These are phyloP conservation scores for Cephus nigrinus DNA, from an alignment of 2,888 invertebrate species.

Conservation along the genomic window DNA sequence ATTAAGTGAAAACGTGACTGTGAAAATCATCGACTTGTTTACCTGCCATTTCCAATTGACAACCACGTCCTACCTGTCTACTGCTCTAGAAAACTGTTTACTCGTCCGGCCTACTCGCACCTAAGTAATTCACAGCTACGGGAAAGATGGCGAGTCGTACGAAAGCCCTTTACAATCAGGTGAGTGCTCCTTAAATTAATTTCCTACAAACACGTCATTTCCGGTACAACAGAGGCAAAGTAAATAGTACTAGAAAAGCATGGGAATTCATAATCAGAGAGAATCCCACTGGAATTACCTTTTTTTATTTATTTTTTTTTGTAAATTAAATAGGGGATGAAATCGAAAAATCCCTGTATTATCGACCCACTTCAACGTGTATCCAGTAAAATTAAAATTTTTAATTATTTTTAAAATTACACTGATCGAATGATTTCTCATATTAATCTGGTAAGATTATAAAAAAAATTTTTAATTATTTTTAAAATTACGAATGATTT, in stretches of 20 bases:
- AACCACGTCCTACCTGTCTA: not conserved
- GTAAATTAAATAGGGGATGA: too few relatives aligned
- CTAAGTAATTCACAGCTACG: not conserved
- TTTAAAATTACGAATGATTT: too few relatives aligned
- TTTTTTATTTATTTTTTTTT: too few relatives aligned
- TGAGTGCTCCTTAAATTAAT: slow-evolving; percentile 10
- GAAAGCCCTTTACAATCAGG: slow-evolving; percentile 53
- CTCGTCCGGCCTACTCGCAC: not conserved
- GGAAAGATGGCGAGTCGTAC: slow-evolving; percentile 48
- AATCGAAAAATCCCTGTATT: too few relatives aligned
- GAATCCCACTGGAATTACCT: too few relatives aligned
- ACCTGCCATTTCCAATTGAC: not conserved
- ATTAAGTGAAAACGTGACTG: not conserved
- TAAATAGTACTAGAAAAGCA: not conserved
- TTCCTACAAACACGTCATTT: not conserved
- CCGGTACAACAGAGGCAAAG: not conserved
- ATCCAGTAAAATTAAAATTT: too few relatives aligned
- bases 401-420: too few relatives aligned
- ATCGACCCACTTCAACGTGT: too few relatives aligned
- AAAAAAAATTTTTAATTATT: too few relatives aligned
- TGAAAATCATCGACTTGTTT: not conserved
- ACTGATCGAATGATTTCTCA: too few relatives aligned
- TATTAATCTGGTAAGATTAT: too few relatives aligned
- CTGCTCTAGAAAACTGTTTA: not conserved
- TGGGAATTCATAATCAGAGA: not conserved